These are phyloP conservation scores for Brachionus plicatilis DNA, from an alignment of 1,140 invertebrate species.

Conservation along the genomic window DNA sequence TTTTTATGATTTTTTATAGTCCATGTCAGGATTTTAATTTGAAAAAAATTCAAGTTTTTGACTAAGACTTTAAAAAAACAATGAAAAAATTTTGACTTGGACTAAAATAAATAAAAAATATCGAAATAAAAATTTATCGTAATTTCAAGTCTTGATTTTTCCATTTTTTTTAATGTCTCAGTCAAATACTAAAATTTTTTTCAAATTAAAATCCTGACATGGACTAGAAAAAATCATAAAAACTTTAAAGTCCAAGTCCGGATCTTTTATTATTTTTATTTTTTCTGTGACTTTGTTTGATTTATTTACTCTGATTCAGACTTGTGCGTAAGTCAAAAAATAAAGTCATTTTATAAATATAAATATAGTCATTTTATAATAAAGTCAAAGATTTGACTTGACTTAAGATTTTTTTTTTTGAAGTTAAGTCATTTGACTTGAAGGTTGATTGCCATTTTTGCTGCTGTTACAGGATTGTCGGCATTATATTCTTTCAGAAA, in stretches of 20 bases:
- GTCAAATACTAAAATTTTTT: slow-evolving; percentile 47
- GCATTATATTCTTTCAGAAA: background rate
- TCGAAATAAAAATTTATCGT: slow-evolving; percentile 42
- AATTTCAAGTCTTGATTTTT: slow-evolving; percentile 29
- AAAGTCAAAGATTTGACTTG: no score
- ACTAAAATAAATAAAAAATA: slow-evolving; percentile 26
- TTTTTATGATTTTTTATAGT: no score
- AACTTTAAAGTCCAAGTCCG: background rate
- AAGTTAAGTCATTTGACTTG: no score
- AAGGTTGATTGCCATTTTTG: background rate
- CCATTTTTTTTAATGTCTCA: slow-evolving; percentile 51
- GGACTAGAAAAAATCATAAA: slow-evolving; percentile 41
- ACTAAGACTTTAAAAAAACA: slow-evolving; percentile 14
- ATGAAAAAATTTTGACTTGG: slow-evolving; percentile 6
- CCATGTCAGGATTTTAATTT: no score
- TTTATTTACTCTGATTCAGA: background rate
- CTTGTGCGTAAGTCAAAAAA: no score
- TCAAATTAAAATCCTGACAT: slow-evolving; percentile 41
- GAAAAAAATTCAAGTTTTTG: slow-evolving; percentile 36
- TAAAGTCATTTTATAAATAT: no score
- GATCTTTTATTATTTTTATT: slow-evolving; percentile 17
- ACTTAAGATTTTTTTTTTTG: no score
- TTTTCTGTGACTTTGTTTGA: background rate
- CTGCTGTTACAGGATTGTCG: background rate
- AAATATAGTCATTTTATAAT: no score